phyloP scores from a whole-genome alignment of 1,140 invertebrate species.

The Zaprionus lachaisei region DNA sequence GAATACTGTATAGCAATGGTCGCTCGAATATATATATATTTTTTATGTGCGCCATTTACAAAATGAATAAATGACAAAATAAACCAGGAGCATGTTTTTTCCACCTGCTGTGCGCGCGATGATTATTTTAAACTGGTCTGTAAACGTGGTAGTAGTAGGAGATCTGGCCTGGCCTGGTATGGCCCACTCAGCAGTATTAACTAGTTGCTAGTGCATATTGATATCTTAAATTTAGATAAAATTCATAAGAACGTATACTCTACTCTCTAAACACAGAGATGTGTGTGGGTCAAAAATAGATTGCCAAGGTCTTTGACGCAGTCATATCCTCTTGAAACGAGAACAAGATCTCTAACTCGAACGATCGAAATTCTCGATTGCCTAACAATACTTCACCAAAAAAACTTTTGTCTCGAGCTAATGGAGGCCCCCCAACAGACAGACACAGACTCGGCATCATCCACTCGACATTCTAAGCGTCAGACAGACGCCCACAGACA shows the following conservation, averaged over 20 bases:
- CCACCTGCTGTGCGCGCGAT: slow-evolving; percentile 25
- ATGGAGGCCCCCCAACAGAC: slow-evolving; percentile 12
- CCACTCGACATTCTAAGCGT: slow-evolving; percentile 29
- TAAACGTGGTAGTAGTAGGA: slow-evolving; percentile 11
- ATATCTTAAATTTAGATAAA: slow-evolving; percentile 30
- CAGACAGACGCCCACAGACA: slow-evolving; percentile 37
- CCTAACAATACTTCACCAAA: slow-evolving; percentile 1
- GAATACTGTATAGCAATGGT: slow-evolving; percentile 50
- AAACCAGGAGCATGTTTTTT: slow-evolving; percentile 45
- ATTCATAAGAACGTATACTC: slow-evolving; percentile 4
- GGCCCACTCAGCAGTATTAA: neutral
- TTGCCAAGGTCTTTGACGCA: slow-evolving; percentile 40
- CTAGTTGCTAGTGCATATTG: slow-evolving; percentile 7
- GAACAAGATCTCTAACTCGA: slow-evolving; percentile 35
- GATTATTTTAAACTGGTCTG: slow-evolving; percentile 39
- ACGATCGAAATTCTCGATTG: slow-evolving; percentile 31
- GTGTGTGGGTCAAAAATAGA: slow-evolving; percentile 35
- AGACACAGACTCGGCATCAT: slow-evolving; percentile 1
- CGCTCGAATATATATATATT: slow-evolving; percentile 53
- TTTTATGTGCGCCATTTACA: slow-evolving; percentile 74
- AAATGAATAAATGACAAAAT: slow-evolving; percentile 74
- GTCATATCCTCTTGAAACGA: slow-evolving; percentile 33
- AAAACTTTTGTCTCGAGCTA: slow-evolving; percentile 27
- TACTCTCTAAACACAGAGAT: neutral
- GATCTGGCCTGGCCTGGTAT: neutral